Evolutionary conservation across 2,888 invertebrate species (phyloP).

Genomic region (Flexamia atlantica): DNA sequence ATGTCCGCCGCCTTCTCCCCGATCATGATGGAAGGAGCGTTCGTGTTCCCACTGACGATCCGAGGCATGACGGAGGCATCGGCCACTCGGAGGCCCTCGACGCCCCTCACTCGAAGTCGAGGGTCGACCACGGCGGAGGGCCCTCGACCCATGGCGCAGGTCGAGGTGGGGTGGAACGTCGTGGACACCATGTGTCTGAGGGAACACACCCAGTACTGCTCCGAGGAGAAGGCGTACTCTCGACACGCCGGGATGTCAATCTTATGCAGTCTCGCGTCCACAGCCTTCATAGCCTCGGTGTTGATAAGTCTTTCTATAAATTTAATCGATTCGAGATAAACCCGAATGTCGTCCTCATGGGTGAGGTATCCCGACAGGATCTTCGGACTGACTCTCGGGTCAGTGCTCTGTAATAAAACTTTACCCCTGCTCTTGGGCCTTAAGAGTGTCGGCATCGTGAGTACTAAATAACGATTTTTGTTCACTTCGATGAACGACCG

Average conservation of each 20-base stretch:
- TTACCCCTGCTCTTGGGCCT: conserved; percentile 65
- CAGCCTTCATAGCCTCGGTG: conserved; percentile 67
- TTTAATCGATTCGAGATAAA: conserved; percentile 70
- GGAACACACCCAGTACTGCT: conserved; percentile 70
- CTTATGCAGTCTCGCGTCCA: conserved; percentile 67
- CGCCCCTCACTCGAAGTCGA: conserved; percentile 72
- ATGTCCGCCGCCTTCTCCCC: conserved; percentile 69
- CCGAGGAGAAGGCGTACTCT: conserved; percentile 64
- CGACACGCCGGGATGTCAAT: conserved; percentile 68
- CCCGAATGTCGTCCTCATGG: conserved; percentile 63
- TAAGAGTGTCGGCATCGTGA: conserved; percentile 65
- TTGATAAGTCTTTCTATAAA: conserved; percentile 69
- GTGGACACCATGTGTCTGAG: conserved; percentile 68
- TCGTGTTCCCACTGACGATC: conserved; percentile 72
- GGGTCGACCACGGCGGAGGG: conserved; percentile 72
- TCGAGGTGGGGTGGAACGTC: conserved; percentile 71
- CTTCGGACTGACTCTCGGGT: conserved; percentile 59
- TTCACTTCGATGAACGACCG: conserved; percentile 57
- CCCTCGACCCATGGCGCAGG: conserved; percentile 72
- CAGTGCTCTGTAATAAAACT: conserved; percentile 59
- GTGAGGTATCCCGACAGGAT: conserved; percentile 64
- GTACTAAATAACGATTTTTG: conserved; percentile 52
- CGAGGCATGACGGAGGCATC: conserved; percentile 74
- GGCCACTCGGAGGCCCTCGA: conserved; percentile 73
- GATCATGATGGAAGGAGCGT: conserved; percentile 70